Percentiles rank a stretch among this genome's conserved stretches.
Conservation (phyloP, 2,888 invertebrate genomes). For the Torymus tubicola region DNA sequence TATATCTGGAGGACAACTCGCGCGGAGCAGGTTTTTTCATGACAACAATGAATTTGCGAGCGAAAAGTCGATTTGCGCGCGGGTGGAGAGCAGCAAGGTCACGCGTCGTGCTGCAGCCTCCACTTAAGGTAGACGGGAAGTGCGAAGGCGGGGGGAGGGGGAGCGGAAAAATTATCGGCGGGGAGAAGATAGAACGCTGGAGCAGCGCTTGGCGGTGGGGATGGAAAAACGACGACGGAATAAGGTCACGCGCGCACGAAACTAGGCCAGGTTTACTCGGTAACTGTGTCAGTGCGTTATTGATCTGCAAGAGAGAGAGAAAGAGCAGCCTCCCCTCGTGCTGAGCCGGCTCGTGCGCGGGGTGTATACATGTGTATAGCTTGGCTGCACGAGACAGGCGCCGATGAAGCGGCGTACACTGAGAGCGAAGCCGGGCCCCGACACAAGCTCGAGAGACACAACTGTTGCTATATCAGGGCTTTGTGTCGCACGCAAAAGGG, state of each 20-base stretch:
- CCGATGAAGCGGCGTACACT: too few relatives aligned
- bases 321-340: slow-evolving; percentile 42
- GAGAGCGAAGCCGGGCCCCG: too few relatives aligned
- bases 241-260: slow-evolving; percentile 67
- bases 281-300: slow-evolving; percentile 73
- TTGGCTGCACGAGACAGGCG: too few relatives aligned
- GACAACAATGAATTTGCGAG: too few relatives aligned
- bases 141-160: not conserved
- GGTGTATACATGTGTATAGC: not conserved
- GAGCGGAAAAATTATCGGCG: not conserved
- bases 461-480: slow-evolving; percentile 5
- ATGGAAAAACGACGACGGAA: slow-evolving; percentile 60
- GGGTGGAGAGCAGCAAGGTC: too few relatives aligned
- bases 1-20: too few relatives aligned
- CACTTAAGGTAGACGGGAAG: not conserved
- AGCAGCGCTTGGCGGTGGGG: slow-evolving; percentile 9
- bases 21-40: too few relatives aligned
- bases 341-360: slow-evolving; percentile 57
- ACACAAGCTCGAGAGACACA: not conserved
- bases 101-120: too few relatives aligned
- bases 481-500: not conserved
- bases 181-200: not conserved
- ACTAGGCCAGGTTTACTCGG: slow-evolving; percentile 76
- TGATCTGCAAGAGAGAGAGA: slow-evolving; percentile 62
- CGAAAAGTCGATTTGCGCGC: too few relatives aligned